These are phyloP conservation scores for Nasonovia ribisnigri DNA, from an alignment of 2,888 invertebrate genomes.

Conservation along the genomic window DNA sequence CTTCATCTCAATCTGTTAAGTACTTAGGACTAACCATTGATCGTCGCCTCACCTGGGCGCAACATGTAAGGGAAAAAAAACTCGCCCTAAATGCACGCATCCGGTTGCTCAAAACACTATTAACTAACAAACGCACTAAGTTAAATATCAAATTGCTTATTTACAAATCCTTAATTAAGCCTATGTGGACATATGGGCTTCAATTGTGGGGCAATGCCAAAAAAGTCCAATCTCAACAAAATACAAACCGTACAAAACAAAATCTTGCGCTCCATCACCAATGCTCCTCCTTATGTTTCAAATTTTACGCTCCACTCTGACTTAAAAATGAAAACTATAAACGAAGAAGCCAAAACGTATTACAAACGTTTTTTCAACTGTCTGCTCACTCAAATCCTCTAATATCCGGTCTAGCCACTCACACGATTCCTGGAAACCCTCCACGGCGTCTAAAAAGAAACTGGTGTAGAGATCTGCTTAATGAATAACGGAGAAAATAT, in stretches of 20 bases:
- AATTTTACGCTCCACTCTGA: background rate
- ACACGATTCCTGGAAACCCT: background rate
- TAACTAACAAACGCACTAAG: background rate
- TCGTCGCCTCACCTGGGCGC: background rate
- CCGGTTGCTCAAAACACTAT: background rate
- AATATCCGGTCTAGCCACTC: background rate
- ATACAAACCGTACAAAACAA: background rate
- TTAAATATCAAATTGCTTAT: background rate
- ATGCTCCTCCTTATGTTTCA: background rate
- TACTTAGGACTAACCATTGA: background rate
- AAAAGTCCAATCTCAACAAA: background rate
- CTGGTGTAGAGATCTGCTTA: background rate
- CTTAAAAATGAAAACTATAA: background rate
- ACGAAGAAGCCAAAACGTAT: background rate
- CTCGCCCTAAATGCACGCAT: background rate
- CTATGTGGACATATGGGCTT: background rate
- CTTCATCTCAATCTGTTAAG: background rate
- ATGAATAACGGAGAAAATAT: background rate
- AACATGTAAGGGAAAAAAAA: background rate
- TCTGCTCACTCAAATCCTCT: background rate
- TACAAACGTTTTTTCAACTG: background rate
- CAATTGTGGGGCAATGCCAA: background rate
- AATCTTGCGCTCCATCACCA: background rate
- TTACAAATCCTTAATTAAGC: conserved; percentile 12
- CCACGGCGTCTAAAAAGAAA: background rate